Evolutionary conservation across 2,888 invertebrate genomes (phyloP).

Genomic region (Eupeodes luniger): DNA sequence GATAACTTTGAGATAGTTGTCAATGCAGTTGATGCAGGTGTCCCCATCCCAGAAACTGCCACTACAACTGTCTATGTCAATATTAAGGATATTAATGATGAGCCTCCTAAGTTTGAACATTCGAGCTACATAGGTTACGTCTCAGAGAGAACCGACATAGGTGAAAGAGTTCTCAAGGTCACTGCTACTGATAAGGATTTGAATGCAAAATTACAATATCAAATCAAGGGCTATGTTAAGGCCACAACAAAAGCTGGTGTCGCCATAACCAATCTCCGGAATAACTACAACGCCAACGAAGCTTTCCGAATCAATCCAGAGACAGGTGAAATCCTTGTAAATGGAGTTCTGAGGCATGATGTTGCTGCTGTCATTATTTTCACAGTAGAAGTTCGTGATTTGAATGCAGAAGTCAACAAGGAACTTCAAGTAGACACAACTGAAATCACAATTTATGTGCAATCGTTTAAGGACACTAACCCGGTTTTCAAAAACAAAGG

Average conservation of each 20-base stretch:
- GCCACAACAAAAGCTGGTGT: conserved; percentile 91
- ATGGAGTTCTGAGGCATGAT: conserved; percentile 89
- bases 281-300: conserved; percentile 87
- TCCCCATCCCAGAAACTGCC: conserved; percentile 90
- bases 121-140: conserved; percentile 88
- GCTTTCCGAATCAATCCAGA: conserved; percentile 89
- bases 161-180: conserved; percentile 87
- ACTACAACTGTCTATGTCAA: conserved; percentile 90
- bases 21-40: conserved; percentile 90
- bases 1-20: conserved; percentile 89
- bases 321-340: conserved; percentile 88
- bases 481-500: conserved; percentile 90
- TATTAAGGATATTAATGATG: conserved; percentile 92
- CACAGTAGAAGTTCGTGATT: conserved; percentile 89
- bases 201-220: conserved; percentile 88
- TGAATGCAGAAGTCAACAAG: conserved; percentile 88
- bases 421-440: conserved; percentile 87
- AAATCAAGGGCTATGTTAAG: conserved; percentile 88
- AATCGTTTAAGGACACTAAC: conserved; percentile 91
- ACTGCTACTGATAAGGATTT: conserved; percentile 89
- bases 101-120: conserved; percentile 90
- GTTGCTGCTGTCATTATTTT: conserved; percentile 90
- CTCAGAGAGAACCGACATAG: conserved; percentile 88
- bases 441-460: conserved; percentile 91
- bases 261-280: conserved; percentile 86